phyloP scores from a whole-genome alignment of 2,888 invertebrate genomes.

The Hymenopus coronatus region DNA sequence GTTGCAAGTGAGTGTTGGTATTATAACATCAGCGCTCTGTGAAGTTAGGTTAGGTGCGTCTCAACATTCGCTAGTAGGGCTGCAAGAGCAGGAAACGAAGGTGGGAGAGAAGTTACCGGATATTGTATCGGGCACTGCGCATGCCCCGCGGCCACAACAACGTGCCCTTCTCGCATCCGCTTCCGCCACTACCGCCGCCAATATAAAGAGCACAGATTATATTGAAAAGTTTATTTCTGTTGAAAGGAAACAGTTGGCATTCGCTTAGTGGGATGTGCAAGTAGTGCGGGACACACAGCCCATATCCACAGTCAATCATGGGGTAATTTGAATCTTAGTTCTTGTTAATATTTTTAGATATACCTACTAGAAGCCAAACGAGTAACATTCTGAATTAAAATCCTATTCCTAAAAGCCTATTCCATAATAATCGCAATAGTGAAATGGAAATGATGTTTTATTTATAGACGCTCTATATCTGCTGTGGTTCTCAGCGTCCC shows the following conservation, averaged over 20 bases:
- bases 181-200: conserved; percentile 13
- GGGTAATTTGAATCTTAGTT: background rate
- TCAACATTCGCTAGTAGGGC: background rate
- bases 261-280: background rate
- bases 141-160: conserved; percentile 15
- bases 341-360: no score
- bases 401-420: no score
- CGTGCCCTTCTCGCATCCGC: conserved; percentile 14
- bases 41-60: conserved; percentile 3
- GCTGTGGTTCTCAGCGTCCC: no score
- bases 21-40: background rate
- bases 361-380: no score
- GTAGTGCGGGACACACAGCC: background rate
- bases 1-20: no score
- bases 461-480: no score
- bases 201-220: conserved; percentile 21
- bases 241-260: conserved; percentile 9
- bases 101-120: conserved; percentile 19
- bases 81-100: background rate
- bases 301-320: background rate
- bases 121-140: conserved; percentile 27
- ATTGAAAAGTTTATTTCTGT: conserved; percentile 24
- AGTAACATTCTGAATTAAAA: no score
- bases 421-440: no score
- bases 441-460: no score